These are phyloP conservation scores for Muscina levida DNA, from an alignment of 2,888 invertebrate species.

Conservation along the genomic window DNA sequence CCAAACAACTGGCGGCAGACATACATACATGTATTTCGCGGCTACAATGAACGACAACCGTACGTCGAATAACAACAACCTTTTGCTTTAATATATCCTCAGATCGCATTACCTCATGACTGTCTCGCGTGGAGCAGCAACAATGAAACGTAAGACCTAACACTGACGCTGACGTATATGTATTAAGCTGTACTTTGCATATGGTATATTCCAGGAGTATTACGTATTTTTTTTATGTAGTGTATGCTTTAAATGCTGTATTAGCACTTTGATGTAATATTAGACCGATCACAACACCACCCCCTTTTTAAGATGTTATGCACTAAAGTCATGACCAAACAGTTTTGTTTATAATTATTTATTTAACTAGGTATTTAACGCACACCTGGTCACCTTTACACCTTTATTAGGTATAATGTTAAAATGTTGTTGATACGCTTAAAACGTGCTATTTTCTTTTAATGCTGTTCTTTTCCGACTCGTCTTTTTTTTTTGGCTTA, in stretches of 20 bases:
- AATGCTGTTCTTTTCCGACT: neutral
- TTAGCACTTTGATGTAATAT: no score
- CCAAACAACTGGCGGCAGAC: slow-evolving; percentile 38
- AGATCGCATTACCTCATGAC: slow-evolving; percentile 11
- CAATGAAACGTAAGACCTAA: neutral
- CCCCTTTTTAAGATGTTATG: no score
- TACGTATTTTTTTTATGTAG: no score
- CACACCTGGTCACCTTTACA: slow-evolving; percentile 53
- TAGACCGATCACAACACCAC: no score
- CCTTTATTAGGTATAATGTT: neutral
- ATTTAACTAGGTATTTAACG: no score
- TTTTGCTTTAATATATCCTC: slow-evolving; percentile 41
- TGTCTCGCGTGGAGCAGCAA: neutral
- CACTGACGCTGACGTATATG: no score
- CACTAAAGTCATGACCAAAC: no score
- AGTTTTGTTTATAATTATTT: no score
- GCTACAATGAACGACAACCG: neutral
- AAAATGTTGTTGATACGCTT: slow-evolving; percentile 34
- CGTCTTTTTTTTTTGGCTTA: slow-evolving; percentile 1
- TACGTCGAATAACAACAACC: no score
- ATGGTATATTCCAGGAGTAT: no score
- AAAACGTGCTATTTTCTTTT: slow-evolving; percentile 55
- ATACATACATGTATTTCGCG: slow-evolving; percentile 37
- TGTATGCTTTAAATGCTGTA: no score
- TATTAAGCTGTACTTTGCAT: no score